Conservation (phyloP, 2,888 invertebrate species). For the Polydrusus pterygomalis region DNA sequence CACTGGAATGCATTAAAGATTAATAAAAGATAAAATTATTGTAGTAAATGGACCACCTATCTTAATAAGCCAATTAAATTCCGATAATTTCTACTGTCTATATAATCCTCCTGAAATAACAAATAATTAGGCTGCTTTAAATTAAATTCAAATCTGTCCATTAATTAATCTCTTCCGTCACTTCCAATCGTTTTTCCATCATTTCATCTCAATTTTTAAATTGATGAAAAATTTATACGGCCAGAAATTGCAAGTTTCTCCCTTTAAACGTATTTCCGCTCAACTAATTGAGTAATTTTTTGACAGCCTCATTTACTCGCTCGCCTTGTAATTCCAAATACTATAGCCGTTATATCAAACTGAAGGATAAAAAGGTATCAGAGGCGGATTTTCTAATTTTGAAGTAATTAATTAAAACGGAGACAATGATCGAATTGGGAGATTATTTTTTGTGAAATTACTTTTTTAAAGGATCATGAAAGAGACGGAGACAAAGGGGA, state of each 20-base stretch:
- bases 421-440: not conserved
- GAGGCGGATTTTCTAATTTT: not conserved
- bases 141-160: not conserved
- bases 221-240: slow-evolving; percentile 19
- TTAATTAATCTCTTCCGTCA: not conserved
- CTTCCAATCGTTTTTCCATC: slow-evolving; percentile 13
- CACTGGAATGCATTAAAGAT: no score
- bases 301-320: slow-evolving; percentile 16
- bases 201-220: slow-evolving; percentile 1
- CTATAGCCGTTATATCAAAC: not conserved
- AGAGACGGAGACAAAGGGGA: no score
- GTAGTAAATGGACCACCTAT: no score
- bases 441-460: not conserved
- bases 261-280: slow-evolving; percentile 14
- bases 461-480: no score
- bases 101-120: not conserved
- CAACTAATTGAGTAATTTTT: slow-evolving; percentile 8
- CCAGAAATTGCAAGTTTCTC: slow-evolving; percentile 3
- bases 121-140: not conserved
- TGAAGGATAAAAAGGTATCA: not conserved
- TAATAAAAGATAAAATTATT: no score
- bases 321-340: not conserved
- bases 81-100: not conserved
- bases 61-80: no score
- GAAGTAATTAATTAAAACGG: not conserved